Evolutionary conservation across 2,797 vertebrate species (phyloP).

Genomic region (Sebastes flavidus): DNA sequence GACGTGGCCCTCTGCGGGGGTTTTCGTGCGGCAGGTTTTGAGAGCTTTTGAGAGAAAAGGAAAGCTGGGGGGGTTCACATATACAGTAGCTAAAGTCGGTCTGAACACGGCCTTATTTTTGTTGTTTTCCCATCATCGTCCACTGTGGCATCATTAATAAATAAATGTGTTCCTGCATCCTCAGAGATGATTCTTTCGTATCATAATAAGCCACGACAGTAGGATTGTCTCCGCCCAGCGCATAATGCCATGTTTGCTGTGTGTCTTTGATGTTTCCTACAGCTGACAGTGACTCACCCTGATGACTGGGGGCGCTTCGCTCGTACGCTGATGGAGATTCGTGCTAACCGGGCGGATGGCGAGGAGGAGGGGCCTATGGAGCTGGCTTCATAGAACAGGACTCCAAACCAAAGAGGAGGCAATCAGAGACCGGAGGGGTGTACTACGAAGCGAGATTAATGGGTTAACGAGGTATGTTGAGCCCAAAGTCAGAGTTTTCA

Average conservation of each 20-base stretch:
- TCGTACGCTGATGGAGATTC: conserved; percentile 93
- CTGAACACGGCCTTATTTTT: not conserved
- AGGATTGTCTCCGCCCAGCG: no score
- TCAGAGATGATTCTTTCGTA: not conserved
- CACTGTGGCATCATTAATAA: not conserved
- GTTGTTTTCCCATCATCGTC: not conserved
- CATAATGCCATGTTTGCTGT: not conserved
- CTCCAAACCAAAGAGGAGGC: conserved; percentile 34
- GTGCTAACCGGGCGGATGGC: conserved; percentile 91
- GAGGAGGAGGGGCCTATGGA: conserved; percentile 93
- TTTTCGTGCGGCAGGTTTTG: no score
- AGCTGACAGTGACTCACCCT: conserved; percentile 91
- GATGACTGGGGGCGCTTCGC: conserved; percentile 94
- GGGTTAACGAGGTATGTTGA: not conserved
- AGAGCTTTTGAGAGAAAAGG: no score
- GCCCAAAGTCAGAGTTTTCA: not conserved
- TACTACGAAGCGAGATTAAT: not conserved
- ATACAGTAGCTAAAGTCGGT: not conserved
- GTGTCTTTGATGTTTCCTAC: conserved; percentile 21
- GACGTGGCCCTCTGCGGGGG: no score
- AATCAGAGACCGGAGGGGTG: conserved; percentile 14
- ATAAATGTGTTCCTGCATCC: not conserved
- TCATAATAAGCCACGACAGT: not conserved
- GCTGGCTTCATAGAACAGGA: conserved; percentile 84
- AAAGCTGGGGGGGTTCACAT: not conserved